Base-by-base conservation (phyloP, 2,888 invertebrate species). In the Mythimna vitellina region DNA sequence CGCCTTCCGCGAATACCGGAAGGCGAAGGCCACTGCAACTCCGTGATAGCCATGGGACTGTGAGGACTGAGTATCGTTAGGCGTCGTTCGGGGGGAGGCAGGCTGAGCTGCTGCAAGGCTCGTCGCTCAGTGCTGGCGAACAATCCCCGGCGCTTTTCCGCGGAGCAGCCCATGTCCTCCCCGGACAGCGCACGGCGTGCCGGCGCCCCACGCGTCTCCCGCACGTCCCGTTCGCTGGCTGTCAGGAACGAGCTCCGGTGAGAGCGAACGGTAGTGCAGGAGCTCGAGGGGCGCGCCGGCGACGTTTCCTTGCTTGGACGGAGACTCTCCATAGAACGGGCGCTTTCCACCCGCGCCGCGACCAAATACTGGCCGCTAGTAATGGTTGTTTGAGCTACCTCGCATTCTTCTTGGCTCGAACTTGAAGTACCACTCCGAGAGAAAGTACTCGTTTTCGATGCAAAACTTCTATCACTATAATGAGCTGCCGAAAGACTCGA, bases 11-110 rank as follows among this genome's bases (percentile, higher is more conserved):
- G 96, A 82, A 97, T 95, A 22, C 97, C 96, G 29, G 97, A 93
- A 70, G 97, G 96, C 51, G 96, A 92, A 65, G 97, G 96, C 93
- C 97, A 97, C 86, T 97, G 96, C 82, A 98, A 94, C 85, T 98
- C 98, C 79, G 97, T 96, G 7, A 96, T 94, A 73, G 97, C 97
- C 88, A 97, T 96, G 0, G 98, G 98, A 88, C 97, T 97, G 90
- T 98, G 98, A 0, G 98, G 98, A 84, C 98, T 98, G 73, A 98
- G 94, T 73, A 98, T 98, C 56, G 98, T 98, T 66, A 98, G 96
- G 82, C 96, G 96, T 17, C 97, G 96, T 75, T 97, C 97, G 0
- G 97, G 97, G 12, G 98, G 97, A 12, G 97, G 97, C 53, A 98
- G 92, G 85, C 97, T 98, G 54, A 98, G 94, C 89, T 98, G 97